Conservation (phyloP, 2,888 invertebrate genomes). For the Melanargia galathea region DNA sequence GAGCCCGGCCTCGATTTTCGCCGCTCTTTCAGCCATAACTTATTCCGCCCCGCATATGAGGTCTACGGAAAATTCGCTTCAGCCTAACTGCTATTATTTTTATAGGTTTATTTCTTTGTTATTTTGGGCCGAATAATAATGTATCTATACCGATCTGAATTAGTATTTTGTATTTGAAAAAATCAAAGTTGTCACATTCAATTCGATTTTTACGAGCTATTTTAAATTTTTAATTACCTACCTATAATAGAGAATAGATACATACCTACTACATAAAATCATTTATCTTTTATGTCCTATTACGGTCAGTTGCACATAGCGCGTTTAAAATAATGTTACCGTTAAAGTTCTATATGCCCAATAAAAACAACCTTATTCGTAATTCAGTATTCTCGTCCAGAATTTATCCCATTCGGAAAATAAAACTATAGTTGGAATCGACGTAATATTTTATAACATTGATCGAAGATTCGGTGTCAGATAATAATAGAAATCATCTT, state of each 20-base stretch:
- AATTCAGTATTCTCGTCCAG: neutral
- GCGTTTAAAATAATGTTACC: too few relatives aligned
- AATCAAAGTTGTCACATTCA: too few relatives aligned
- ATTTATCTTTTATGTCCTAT: too few relatives aligned
- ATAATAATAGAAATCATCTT: too few relatives aligned
- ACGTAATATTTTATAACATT: neutral
- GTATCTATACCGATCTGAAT: neutral
- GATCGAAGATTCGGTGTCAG: neutral
- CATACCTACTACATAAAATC: too few relatives aligned
- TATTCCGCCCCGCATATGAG: constrained; percentile 71
- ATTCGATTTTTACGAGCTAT: too few relatives aligned
- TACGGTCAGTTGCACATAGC: too few relatives aligned
- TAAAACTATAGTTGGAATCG: neutral
- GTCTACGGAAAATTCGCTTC: constrained; percentile 41
- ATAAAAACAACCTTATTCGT: neutral
- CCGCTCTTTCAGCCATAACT: constrained; percentile 70
- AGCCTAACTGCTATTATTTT: constrained; percentile 5
- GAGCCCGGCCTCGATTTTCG: constrained; percentile 73
- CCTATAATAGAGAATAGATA: too few relatives aligned
- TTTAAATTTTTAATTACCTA: too few relatives aligned
- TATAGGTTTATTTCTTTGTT: constrained; percentile 7
- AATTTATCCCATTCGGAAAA: neutral
- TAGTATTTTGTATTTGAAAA: neutral
- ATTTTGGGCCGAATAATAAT: neutral
- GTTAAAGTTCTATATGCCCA: too few relatives aligned